Conservation (phyloP, 2,888 invertebrate genomes). For the Aspidiotus rigidus region DNA sequence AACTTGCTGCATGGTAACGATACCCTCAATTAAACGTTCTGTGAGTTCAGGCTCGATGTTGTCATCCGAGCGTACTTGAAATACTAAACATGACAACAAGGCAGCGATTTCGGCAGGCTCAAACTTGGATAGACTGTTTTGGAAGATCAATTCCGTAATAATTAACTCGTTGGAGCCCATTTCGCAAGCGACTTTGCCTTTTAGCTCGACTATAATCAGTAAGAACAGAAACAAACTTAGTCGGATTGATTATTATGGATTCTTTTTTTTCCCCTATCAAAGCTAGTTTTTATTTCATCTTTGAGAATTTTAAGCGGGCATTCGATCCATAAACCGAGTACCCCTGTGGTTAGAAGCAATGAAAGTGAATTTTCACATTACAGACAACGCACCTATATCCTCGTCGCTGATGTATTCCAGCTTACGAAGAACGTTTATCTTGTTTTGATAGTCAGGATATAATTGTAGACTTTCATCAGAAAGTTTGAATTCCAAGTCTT, state of each 20-base stretch:
- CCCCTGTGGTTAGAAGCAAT: too few species aligned
- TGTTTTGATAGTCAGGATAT: conserved; percentile 80
- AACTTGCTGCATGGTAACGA: conserved; percentile 37
- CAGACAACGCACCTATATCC: conserved; percentile 50
- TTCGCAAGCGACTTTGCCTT: conserved; percentile 77
- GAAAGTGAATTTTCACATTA: background rate
- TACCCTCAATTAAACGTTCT: conserved; percentile 47
- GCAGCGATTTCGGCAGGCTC: conserved; percentile 91
- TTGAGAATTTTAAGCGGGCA: too few species aligned
- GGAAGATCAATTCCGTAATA: conserved; percentile 85
- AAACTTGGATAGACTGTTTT: conserved; percentile 53
- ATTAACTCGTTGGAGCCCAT: conserved; percentile 77
- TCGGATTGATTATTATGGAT: too few species aligned
- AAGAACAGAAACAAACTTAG: too few species aligned
- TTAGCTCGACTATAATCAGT: conserved; percentile 41
- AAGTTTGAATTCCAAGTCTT: conserved; percentile 52
- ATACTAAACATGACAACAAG: conserved; percentile 82
- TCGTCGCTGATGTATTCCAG: conserved; percentile 68
- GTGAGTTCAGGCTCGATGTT: conserved; percentile 48
- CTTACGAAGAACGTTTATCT: conserved; percentile 63
- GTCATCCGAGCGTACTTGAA: conserved; percentile 66
- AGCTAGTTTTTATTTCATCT: too few species aligned
- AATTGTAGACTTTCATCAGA: conserved; percentile 61
- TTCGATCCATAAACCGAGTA: too few species aligned
- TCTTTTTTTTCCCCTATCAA: too few species aligned